Conservation (phyloP, 2,888 invertebrate species). For the Anoncus sp. region DNA sequence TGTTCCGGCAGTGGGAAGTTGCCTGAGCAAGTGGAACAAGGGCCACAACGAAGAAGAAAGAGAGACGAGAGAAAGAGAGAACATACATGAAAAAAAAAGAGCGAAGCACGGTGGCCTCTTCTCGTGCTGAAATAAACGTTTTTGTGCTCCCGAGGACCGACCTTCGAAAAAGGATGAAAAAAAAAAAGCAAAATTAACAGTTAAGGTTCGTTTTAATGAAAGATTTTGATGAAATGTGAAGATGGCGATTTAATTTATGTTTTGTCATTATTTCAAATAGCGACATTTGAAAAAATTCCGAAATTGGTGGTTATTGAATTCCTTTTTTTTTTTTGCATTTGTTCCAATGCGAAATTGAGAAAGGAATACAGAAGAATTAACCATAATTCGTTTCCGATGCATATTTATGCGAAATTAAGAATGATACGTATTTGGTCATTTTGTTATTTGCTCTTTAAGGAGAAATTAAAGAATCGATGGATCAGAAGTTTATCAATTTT, state of each 20-base stretch:
- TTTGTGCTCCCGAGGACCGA: constrained; percentile 18
- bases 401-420: not conserved
- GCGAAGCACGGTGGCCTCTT: constrained; percentile 49
- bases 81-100: constrained; percentile 48
- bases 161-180: constrained; percentile 22
- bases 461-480: too few relatives aligned
- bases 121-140: constrained; percentile 50
- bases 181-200: constrained; percentile 4
- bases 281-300: too few relatives aligned
- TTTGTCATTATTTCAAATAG: not conserved
- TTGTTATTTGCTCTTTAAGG: too few relatives aligned
- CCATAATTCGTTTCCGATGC: too few relatives aligned
- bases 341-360: constrained; percentile 3
- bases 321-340: not conserved
- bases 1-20: constrained; percentile 69
- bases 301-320: not conserved
- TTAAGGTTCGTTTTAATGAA: not conserved
- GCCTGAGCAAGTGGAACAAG: constrained; percentile 66
- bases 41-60: constrained; percentile 44
- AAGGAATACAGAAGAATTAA: too few relatives aligned
- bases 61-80: constrained; percentile 17
- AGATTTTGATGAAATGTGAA: not conserved
- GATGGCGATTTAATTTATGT: not conserved
- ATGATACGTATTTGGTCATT: too few relatives aligned
- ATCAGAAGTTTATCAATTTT: too few relatives aligned